Evolutionary conservation across 2,888 invertebrate genomes (phyloP), one percentile per base, ranked within the genome.

Genomic region (Mimumesa dahlbomi): DNA sequence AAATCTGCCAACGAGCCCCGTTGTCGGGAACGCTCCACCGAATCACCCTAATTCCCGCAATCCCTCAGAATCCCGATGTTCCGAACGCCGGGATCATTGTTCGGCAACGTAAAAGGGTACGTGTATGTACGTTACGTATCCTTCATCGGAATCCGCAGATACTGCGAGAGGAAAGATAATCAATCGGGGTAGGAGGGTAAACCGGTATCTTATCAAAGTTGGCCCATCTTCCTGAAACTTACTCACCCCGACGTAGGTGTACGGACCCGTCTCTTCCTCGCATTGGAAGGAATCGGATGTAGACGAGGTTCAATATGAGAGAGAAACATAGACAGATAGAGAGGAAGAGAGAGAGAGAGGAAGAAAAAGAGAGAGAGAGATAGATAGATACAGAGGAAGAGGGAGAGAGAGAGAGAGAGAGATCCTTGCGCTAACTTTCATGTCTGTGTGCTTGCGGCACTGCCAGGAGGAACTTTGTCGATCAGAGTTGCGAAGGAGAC

Each of bases 181-280:
- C 87, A 87, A 87, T 87, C 85, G 86, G 75, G 81, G 73, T n/a
- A 77, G 67, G 77, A 85, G 84, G 82, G 84, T 85, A 85, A 86
- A 85, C 84, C 78, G 84, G 84, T 87, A 86, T 86, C 87, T 86
- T 87, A 87, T 87, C 87, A 87, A 87, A 87, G 83, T 87, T 87
- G 81, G 81, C 79, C 82, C 83, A 87, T 87, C 85, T 82, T 77
- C 75, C 58, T 13, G 57, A 63, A 81, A 79, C 68, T 70, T 76
- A 62, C 43, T 49, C n/a, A n/a, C 18, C 49, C 21, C 58, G 53
- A 45, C 48, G 56, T 58, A 43, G 66, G 73, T 66, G 71, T 31
- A 58, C 52, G 56, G 46, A 36, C 42, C 25, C 38, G 57, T 74
- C 59, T 64, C 69, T 69, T 69, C 59, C 22, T 62, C 70, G 63